Conservation (phyloP, 2,888 invertebrate genomes). For the Archips crataeganus region DNA sequence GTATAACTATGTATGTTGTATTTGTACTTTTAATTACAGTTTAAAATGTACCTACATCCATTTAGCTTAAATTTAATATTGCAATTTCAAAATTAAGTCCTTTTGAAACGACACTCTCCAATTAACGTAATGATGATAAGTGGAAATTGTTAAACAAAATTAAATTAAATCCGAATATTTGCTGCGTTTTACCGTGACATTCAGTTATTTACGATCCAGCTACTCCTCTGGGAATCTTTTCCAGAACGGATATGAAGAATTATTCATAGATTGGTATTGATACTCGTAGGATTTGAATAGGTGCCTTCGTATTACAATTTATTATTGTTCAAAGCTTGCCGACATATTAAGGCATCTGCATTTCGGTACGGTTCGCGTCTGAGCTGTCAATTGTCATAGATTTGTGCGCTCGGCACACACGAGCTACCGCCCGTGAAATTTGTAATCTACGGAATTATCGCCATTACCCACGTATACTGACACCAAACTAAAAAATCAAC, state of each 20-base stretch:
- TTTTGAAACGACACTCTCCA: neutral
- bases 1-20: no score
- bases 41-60: neutral
- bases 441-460: slow-evolving; percentile 69
- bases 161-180: neutral
- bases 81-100: neutral
- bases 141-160: slow-evolving; percentile 1
- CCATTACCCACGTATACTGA: slow-evolving; percentile 40
- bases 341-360: slow-evolving; percentile 60
- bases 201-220: slow-evolving; percentile 3
- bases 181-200: slow-evolving; percentile 4
- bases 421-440: slow-evolving; percentile 70
- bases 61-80: neutral
- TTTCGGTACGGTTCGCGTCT: slow-evolving; percentile 53
- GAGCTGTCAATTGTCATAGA: slow-evolving; percentile 65
- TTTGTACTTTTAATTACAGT: neutral
- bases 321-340: slow-evolving; percentile 19
- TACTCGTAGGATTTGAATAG: neutral
- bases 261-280: slow-evolving; percentile 7
- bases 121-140: slow-evolving; percentile 7
- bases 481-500: slow-evolving; percentile 34
- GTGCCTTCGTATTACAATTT: neutral
- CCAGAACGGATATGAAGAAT: slow-evolving; percentile 10
- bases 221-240: slow-evolving; percentile 8
- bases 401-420: slow-evolving; percentile 48